A percentile compares a stretch with the other conserved stretches of the same genome.
Conservation (phyloP, 2,113 vertebrate genomes). For the Trochalopteron elliotii region DNA sequence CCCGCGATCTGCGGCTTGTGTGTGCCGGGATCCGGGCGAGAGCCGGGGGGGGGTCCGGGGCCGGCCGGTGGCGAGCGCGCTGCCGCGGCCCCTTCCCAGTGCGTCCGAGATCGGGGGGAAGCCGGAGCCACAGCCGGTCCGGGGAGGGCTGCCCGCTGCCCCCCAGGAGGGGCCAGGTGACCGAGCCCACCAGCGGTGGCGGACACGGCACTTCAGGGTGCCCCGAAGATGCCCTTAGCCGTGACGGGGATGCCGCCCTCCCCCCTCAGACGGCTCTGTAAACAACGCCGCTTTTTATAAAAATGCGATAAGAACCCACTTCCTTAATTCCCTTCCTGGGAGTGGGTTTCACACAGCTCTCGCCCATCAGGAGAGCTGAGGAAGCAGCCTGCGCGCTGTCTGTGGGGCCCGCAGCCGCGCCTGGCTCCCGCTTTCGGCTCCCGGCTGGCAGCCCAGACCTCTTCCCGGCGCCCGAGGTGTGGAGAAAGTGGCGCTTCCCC, state of each 20-base stretch:
- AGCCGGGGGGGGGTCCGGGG: background rate
- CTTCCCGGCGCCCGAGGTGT: background rate
- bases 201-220: background rate
- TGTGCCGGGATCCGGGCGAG: slow-evolving; percentile 31
- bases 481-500: background rate
- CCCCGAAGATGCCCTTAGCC: background rate
- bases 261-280: background rate
- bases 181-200: background rate
- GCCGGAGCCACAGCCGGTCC: background rate
- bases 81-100: background rate
- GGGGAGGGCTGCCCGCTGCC: background rate
- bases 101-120: background rate
- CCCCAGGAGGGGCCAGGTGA: background rate
- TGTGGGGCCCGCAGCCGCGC: background rate
- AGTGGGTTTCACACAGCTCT: background rate
- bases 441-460: background rate
- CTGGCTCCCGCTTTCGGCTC: background rate
- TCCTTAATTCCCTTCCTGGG: background rate
- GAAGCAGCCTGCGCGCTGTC: background rate
- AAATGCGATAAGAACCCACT: background rate
- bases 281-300: background rate
- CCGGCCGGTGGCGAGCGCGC: background rate
- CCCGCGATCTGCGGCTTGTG: slow-evolving; percentile 43
- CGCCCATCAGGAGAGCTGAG: background rate
- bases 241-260: background rate